Conservation (phyloP, 2,797 vertebrate species). For the Phylloscopus collybita region DNA sequence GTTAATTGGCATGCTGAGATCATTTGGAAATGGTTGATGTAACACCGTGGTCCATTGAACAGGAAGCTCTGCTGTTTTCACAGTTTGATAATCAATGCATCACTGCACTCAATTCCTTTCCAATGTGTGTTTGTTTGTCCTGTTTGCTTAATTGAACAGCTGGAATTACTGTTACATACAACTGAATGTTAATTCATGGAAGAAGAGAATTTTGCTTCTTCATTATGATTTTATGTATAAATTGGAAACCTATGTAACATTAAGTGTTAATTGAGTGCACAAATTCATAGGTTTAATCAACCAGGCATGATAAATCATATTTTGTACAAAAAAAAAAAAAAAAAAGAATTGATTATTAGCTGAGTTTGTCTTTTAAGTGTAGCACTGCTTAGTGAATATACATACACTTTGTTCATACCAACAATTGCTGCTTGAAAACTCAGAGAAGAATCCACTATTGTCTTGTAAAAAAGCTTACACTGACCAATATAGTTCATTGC, state of each 20-base stretch:
- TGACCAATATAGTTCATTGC: background rate
- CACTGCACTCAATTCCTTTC: conserved; percentile 79
- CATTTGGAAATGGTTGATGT: conserved; percentile 73
- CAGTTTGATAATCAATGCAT: conserved; percentile 82
- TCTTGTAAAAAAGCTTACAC: background rate
- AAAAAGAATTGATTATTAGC: background rate
- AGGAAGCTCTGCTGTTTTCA: conserved; percentile 80
- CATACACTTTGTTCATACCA: background rate
- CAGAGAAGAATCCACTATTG: background rate
- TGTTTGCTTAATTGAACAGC: conserved; percentile 83
- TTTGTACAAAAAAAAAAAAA: background rate
- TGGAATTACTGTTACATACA: conserved; percentile 81
- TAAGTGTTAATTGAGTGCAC: conserved; percentile 53
- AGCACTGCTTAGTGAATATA: background rate
- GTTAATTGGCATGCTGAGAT: conserved; percentile 80
- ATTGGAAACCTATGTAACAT: conserved; percentile 70
- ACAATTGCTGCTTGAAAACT: background rate
- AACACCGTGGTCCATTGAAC: conserved; percentile 75
- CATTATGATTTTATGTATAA: conserved; percentile 75
- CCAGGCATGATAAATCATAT: background rate
- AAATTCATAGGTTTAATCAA: conserved; percentile 43
- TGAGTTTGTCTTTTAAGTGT: background rate
- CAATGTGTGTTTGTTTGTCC: conserved; percentile 78
- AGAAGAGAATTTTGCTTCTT: conserved; percentile 59
- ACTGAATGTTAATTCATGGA: conserved; percentile 79